Conservation (phyloP, 2,113 vertebrate genomes). For the Vimba vimba region DNA sequence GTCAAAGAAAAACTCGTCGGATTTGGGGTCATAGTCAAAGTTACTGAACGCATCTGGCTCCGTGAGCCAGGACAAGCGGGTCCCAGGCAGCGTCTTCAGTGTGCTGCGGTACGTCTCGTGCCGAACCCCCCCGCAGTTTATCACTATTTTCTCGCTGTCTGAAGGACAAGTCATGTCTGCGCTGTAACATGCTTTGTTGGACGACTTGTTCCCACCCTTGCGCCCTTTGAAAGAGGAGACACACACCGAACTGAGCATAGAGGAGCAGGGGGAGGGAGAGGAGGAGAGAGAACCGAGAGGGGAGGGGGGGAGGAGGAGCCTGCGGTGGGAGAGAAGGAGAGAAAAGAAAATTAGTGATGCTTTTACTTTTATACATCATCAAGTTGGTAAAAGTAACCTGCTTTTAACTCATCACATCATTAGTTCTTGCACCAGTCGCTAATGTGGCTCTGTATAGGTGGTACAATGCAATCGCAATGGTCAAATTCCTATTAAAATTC, state of each 20-base stretch:
- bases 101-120: constrained; percentile 99
- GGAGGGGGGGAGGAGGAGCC: constrained; percentile 58
- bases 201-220: constrained; percentile 91
- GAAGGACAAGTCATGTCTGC: constrained; percentile 98
- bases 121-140: constrained; percentile 95
- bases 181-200: constrained; percentile 97
- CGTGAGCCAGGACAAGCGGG: constrained; percentile 93
- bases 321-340: constrained; percentile 39
- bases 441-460: not conserved
- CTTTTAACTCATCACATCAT: not conserved
- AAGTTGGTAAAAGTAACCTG: not conserved
- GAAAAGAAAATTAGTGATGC: constrained; percentile 37
- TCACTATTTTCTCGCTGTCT: constrained; percentile 97
- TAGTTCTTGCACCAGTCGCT: not conserved
- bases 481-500: not conserved
- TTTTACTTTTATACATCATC: not conserved
- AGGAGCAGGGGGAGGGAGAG: constrained; percentile 58
- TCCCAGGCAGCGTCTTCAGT: constrained; percentile 92
- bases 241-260: constrained; percentile 91
- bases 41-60: constrained; percentile 91
- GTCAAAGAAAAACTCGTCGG: constrained; percentile 96
- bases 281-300: constrained; percentile 48
- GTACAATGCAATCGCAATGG: not conserved
- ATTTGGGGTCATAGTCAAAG: constrained; percentile 86
- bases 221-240: constrained; percentile 92